phyloP scores from a whole-genome alignment of 2,888 invertebrate species.

The Leptopilina syphax region DNA sequence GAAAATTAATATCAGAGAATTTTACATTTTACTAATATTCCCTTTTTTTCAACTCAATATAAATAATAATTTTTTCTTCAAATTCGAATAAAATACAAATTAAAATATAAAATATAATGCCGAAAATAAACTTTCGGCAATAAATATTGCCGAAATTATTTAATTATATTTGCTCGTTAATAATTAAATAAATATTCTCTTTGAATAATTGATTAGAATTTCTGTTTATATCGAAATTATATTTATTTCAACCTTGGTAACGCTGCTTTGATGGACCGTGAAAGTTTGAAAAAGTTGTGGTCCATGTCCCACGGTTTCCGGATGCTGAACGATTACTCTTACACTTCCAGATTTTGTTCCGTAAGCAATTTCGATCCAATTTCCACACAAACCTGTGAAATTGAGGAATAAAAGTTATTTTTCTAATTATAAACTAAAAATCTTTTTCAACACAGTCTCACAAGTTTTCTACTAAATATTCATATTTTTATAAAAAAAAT shows the following conservation, averaged over 20 bases:
- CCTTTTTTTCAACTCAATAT: neutral
- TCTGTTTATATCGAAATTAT: too few species aligned
- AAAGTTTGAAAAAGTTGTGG: conserved; percentile 99
- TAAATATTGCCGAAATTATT: too few species aligned
- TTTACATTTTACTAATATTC: too few species aligned
- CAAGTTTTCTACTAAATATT: neutral
- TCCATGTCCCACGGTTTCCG: conserved; percentile 98
- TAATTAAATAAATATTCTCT: too few species aligned
- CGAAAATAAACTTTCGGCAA: too few species aligned
- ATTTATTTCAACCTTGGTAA: conserved; percentile 85
- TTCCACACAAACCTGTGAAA: conserved; percentile 92
- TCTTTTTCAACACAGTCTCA: neutral
- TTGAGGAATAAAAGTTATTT: conserved; percentile 42
- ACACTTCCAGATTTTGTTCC: conserved; percentile 97
- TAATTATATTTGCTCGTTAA: too few species aligned
- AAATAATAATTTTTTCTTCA: neutral
- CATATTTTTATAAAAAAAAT: neutral
- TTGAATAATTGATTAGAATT: too few species aligned
- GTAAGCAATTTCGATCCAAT: conserved; percentile 99
- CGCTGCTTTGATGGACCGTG: conserved; percentile 97
- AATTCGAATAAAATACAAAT: neutral
- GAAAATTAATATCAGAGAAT: neutral
- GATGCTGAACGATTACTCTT: conserved; percentile 98
- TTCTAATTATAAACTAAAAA: conserved; percentile 25
- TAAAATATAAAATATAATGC: too few species aligned